These are phyloP conservation scores for Stegophylla sp. DNA, from an alignment of 2,888 invertebrate species.

Conservation along the genomic window DNA sequence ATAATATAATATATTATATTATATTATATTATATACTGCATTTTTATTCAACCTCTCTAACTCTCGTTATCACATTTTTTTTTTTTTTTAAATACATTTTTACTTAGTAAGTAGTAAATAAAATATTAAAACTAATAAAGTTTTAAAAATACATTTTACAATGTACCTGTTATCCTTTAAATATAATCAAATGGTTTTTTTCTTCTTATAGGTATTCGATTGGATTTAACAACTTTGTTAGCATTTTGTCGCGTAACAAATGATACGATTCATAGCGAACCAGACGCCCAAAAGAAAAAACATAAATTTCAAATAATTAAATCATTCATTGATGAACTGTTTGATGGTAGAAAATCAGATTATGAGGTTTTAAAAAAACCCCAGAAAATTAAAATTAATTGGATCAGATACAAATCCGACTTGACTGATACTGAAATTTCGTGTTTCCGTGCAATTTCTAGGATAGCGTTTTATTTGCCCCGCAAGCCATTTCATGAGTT, in stretches of 20 bases:
- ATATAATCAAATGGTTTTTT: too few relatives aligned
- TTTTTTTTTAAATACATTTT: too few relatives aligned
- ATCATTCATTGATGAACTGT: conserved; percentile 27
- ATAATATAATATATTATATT: too few relatives aligned
- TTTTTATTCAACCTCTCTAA: too few relatives aligned
- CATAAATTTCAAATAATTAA: background rate
- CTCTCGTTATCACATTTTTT: too few relatives aligned
- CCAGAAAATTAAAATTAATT: background rate
- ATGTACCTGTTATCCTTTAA: too few relatives aligned
- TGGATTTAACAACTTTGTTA: conserved; percentile 33
- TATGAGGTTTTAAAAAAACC: conserved; percentile 33
- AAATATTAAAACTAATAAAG: too few relatives aligned
- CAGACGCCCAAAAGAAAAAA: conserved; percentile 11
- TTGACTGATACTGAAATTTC: background rate
- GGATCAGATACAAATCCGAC: conserved; percentile 13
- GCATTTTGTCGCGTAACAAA: conserved; percentile 39
- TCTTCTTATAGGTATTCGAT: conserved; percentile 10
- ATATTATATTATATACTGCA: too few relatives aligned
- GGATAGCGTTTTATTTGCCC: conserved; percentile 45
- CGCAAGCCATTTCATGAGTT: conserved; percentile 39
- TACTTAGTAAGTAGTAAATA: too few relatives aligned
- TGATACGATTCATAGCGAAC: conserved; percentile 24
- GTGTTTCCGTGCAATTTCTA: conserved; percentile 37
- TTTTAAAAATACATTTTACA: too few relatives aligned
- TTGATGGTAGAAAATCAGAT: conserved; percentile 38